These are phyloP conservation scores for Clarias pachynema DNA, from an alignment of 2,797 vertebrate genomes.

Conservation along the genomic window DNA sequence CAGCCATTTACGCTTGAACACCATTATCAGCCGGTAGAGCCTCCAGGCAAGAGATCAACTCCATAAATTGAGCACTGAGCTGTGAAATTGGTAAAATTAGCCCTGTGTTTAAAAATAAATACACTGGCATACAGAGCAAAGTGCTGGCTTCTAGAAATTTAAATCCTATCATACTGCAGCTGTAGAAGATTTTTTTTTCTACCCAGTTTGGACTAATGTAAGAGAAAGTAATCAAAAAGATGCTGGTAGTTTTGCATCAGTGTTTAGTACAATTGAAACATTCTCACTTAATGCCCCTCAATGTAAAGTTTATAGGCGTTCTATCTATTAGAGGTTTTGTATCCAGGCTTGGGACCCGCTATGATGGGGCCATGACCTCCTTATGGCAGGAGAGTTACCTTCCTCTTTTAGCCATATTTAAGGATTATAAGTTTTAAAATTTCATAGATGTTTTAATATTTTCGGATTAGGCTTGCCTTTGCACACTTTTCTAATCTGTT, in stretches of 20 bases:
- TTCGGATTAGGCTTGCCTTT: not conserved
- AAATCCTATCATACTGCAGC: not conserved
- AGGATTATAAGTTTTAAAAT: no score
- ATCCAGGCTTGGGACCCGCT: no score
- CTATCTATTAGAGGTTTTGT: no score
- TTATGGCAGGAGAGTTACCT: no score
- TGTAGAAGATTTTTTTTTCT: not conserved
- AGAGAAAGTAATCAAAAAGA: conserved; percentile 23
- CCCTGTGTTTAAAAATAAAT: conserved; percentile 11
- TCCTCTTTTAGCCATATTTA: no score
- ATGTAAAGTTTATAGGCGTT: not conserved
- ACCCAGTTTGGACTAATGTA: not conserved
- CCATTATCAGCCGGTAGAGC: conserved; percentile 1
- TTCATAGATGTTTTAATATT: no score
- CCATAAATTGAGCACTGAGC: not conserved
- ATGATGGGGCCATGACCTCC: no score
- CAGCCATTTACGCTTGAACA: conserved; percentile 19
- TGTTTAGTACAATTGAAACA: not conserved
- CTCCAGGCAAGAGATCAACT: conserved; percentile 14
- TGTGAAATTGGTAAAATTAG: conserved; percentile 32
- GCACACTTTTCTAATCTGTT: not conserved
- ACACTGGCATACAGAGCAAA: not conserved
- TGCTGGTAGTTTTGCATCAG: not conserved
- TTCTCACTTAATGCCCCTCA: not conserved
- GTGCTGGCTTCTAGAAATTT: conserved; percentile 4